Base-by-base conservation (phyloP, 2,888 invertebrate species). In the Uropetala carovei region DNA sequence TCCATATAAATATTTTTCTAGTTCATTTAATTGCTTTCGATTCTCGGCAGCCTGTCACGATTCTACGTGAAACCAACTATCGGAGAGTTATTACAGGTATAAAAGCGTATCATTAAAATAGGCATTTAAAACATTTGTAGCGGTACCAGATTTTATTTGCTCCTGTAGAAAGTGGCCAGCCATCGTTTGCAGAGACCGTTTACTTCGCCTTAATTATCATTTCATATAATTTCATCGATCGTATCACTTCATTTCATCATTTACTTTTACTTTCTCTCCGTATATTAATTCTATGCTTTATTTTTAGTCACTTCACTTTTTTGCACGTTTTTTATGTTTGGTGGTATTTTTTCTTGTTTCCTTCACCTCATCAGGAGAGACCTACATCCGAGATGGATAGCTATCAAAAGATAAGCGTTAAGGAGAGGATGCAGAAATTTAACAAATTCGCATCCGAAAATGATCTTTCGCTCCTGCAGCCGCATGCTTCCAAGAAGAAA, bases 391-490 rank as follows among this genome's bases (percentile, higher is more conserved):
- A 91, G 22, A 92, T 93, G 30, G 75, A 92, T 81, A 95, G 95
- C 85, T 96, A 96, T 93, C 95, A 94, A 93, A 95, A 97, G 94
- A 97, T 98, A 93, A 98, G 98, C 94, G 99, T 99, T 14, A 98
- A 98, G 94, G 99, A 99, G 95, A 96, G 98, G 93, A 98, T 98
- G 94, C 97, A 98, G 95, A 98, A 98, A 95, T 98, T 99, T 95
- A 99, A 99, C 95, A 96, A 98, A 93, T 97, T 99, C 96, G 98
- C 98, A 92, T 98, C 98, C 0, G 98, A 98, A 94, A 95, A 95
- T 92, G 96, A 96, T 94, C 94, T 96, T n/a, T 92, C 92, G 30
- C 92, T 84, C 9, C 86, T 84, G 56, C 92, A 93, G 93, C 89
- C 89, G 59, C 92, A 68, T 91, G 91, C 95, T 95, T 93, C 94